Base-by-base conservation (phyloP, 2,113 vertebrate genomes). In the Megatriorchis doriae region DNA sequence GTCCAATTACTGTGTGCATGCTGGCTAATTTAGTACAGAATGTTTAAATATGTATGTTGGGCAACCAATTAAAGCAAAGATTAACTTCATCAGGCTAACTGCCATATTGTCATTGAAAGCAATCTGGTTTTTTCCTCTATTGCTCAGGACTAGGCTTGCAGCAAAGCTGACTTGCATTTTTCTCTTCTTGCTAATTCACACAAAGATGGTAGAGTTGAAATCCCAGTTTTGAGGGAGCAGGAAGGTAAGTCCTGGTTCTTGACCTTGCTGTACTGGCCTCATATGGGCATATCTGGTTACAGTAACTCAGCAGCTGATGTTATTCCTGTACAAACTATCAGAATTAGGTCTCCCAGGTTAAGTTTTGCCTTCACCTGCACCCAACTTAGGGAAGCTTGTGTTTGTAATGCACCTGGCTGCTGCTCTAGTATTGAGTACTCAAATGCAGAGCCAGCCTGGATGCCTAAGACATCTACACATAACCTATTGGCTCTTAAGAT, bases 31-130 rank as follows among this genome's bases (percentile, higher is more conserved):
- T 94, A 84, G 88, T 68, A 89, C 85, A 92, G 84, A 90, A 94
- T 95, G 95, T 96, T 95, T 88, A 88, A 90, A 66, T 77, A 42
- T 91, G 96, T 95, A 95, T 96, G 90, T 96, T 90, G 87, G 93
- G 93, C 85, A 93, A 83, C 93, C 68, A 77, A 97, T 96, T 95
- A 95, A 97, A 97, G 93, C 79, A 94, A 93, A 94, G 81, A 93
- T 92, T 95, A 97, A 96, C 94, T 92, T 91, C 78, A 93, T 90
- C 70, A 68, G 87, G 72, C 42, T 90, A 96, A 67, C 81, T 91
- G 86, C 88, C 90, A 74, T 94, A 95, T 73, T 1, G 10, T 91
- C 73, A 89, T 81, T 94, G 73, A 93, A 93, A 94, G 77, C 86
- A 94, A 88, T 50, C 45, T 86, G 27, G 2, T 1, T 93, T 82